Conservation (phyloP, 2,888 invertebrate species). For the Drosophila incognita region DNA sequence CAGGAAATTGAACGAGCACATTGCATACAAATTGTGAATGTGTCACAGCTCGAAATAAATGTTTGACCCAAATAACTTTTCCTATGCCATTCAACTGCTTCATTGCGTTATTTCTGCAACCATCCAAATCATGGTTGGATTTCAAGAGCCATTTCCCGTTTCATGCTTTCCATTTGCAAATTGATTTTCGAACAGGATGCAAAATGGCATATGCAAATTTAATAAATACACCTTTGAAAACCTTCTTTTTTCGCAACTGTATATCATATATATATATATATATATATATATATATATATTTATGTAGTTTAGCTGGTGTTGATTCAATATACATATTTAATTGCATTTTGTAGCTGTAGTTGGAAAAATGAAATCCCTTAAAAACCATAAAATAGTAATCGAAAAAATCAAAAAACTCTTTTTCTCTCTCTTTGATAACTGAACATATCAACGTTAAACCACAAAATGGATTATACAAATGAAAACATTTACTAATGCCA, state of each 20-base stretch:
- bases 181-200: not conserved
- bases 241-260: not conserved
- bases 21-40: conserved; percentile 9
- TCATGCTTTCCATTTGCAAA: not conserved
- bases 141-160: not conserved
- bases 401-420: not conserved
- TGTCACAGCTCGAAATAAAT: not conserved
- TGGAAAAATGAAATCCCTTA: too few relatives aligned
- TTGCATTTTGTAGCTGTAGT: too few relatives aligned
- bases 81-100: conserved; percentile 3
- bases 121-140: not conserved
- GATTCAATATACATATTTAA: not conserved
- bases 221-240: not conserved
- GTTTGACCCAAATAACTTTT: conserved; percentile 22
- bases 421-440: not conserved
- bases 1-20: conserved; percentile 55
- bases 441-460: not conserved
- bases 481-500: not conserved
- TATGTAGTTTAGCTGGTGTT: not conserved
- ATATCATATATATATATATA: not conserved
- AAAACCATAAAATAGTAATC: not conserved
- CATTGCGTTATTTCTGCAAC: conserved; percentile 12
- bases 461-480: not conserved
- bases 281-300: too few relatives aligned
- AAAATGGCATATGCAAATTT: conserved; percentile 1